phyloP scores from a whole-genome alignment of 1,140 invertebrate species.

The Contarinia nasturtii region DNA sequence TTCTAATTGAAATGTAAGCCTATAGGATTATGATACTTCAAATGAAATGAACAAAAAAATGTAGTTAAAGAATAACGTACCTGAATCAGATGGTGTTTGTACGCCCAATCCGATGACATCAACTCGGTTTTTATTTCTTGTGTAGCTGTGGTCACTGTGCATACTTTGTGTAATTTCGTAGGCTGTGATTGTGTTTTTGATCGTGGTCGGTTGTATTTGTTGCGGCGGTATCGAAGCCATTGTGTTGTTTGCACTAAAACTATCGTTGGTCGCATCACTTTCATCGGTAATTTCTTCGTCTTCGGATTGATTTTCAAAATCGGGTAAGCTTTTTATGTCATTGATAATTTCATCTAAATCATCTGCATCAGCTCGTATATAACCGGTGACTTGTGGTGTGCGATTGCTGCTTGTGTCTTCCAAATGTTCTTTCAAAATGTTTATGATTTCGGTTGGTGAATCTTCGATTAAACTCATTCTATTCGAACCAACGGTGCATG shows the following conservation, averaged over 20 bases:
- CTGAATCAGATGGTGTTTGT: constrained; percentile 70
- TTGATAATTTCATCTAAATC: constrained; percentile 1
- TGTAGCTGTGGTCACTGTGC: constrained; percentile 50
- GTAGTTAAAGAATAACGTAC: constrained; percentile 34
- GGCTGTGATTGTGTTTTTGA: constrained; percentile 6
- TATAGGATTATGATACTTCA: constrained; percentile 12
- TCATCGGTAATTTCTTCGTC: not conserved
- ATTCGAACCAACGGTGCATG: constrained; percentile 22
- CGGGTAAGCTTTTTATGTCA: constrained; percentile 1
- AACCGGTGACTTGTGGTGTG: not conserved
- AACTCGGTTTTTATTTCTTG: constrained; percentile 29
- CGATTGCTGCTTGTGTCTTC: constrained; percentile 12
- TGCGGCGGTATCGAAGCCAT: constrained; percentile 8
- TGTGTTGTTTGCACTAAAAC: constrained; percentile 5
- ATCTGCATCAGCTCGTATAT: not conserved
- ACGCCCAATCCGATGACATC: constrained; percentile 38
- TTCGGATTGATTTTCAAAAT: constrained; percentile 1
- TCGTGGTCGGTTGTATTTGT: constrained; percentile 14
- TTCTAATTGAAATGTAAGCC: no score
- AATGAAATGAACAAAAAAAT: not conserved
- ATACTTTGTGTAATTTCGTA: constrained; percentile 12
- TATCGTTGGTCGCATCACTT: constrained; percentile 4
- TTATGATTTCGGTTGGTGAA: constrained; percentile 1
- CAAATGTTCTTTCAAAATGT: constrained; percentile 13
- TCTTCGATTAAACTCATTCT: constrained; percentile 6